Conservation (phyloP, 2,113 vertebrate genomes). For the Haemorhous mexicanus region DNA sequence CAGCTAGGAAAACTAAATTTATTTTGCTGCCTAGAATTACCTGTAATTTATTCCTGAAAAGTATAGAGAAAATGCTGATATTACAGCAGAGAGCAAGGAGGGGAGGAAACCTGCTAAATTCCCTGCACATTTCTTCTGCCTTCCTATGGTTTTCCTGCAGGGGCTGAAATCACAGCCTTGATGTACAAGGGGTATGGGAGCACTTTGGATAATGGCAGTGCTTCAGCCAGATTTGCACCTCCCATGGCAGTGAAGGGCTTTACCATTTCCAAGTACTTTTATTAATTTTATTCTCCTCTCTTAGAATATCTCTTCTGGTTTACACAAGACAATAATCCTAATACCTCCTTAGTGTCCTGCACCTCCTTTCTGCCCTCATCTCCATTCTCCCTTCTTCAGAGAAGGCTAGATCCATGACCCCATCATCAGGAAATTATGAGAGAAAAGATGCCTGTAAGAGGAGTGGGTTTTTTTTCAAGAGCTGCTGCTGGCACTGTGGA, state of each 20-base stretch:
- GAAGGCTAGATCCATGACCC: neutral
- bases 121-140: neutral
- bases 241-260: neutral
- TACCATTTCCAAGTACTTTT: neutral
- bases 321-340: neutral
- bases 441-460: neutral
- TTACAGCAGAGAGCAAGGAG: neutral
- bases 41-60: slow-evolving; percentile 22
- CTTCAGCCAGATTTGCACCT: neutral
- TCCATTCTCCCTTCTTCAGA: neutral
- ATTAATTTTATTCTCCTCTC: neutral
- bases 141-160: neutral
- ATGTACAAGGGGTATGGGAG: neutral
- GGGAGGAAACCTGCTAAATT: neutral
- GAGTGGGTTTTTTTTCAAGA: neutral
- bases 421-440: neutral
- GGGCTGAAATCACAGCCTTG: neutral
- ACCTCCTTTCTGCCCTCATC: neutral
- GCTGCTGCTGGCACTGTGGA: neutral
- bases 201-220: neutral
- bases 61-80: neutral
- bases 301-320: neutral
- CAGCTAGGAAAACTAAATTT: neutral
- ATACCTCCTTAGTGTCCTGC: neutral
- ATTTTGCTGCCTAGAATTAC: slow-evolving; percentile 8